Conservation (phyloP, 2,113 vertebrate genomes). For the Pseudorectes ferrugineus region DNA sequence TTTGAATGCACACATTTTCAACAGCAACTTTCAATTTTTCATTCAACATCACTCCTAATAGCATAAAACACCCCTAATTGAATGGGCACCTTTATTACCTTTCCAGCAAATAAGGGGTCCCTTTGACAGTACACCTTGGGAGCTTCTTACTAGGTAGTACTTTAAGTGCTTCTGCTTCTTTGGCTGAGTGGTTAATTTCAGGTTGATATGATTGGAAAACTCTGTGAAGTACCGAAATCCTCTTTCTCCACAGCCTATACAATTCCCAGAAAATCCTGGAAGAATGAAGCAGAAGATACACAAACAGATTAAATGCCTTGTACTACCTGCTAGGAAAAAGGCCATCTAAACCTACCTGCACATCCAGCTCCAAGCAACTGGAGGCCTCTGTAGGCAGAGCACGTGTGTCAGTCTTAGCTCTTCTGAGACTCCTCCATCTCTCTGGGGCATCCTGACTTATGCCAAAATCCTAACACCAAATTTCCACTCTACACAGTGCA, state of each 20-base stretch:
- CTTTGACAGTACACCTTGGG: slow-evolving; percentile 93
- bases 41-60: not conserved
- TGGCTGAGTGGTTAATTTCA: slow-evolving; percentile 97
- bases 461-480: not conserved
- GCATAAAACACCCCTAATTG: not conserved
- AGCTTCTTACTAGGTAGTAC: slow-evolving; percentile 96
- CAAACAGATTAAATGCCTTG: not conserved
- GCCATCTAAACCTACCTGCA: not conserved
- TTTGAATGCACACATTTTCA: not conserved
- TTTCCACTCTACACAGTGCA: not conserved
- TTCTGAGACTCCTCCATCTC: not conserved
- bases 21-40: not conserved
- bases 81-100: slow-evolving; percentile 73
- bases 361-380: not conserved
- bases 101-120: slow-evolving; percentile 98
- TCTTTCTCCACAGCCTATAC: slow-evolving; percentile 96
- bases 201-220: slow-evolving; percentile 99
- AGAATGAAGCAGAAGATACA: not conserved
- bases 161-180: slow-evolving; percentile 99
- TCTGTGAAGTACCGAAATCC: slow-evolving; percentile 98
- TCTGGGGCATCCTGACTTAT: not conserved
- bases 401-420: not conserved
- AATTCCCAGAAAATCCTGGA: slow-evolving; percentile 97
- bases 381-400: not conserved
- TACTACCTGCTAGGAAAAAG: not conserved